Evolutionary conservation across 1,140 invertebrate species (phyloP), one percentile per base, ranked within the genome.

Genomic region (Atta texana): DNA sequence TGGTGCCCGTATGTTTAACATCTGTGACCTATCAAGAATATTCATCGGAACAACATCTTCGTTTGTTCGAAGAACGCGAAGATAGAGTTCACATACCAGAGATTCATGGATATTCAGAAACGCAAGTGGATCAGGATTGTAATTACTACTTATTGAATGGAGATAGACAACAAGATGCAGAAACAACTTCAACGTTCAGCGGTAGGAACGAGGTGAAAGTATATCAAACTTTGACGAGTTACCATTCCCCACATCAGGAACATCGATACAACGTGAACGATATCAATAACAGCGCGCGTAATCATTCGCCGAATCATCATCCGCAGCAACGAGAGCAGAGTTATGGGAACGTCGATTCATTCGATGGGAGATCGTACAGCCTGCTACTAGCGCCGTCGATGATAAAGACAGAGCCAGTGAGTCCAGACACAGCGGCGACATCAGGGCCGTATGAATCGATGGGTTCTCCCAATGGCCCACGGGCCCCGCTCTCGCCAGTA

Each of bases 361-460:
- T 86, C 34, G 87, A 93, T 69, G 84, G 71, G 49, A 85, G 78
- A 75, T 74, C 90, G 77, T 85, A 82, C 66, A 61, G 82, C 34
- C 59, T 88, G 82, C 72, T 90, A 14, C 69, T 91, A 89, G 87
- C 91, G 75, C 78, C 92, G 77, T 85, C 92, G 64, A 88, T 91
- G 89, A 93, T 94, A 91, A 94, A 94, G 89, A 91, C 86, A 55
- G 94, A 94, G 87, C 91, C 92, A 90, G 80, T 91, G 78, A 94
- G 94, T 80, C 92, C 92, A 92, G 93, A 94, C 91, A 90, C 93
- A 44, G 89, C 90, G 92, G 91, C 92, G 87, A 94, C 93, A 82
- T 80, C 90, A 93, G 92, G 91, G 72, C 89, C 90, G 92, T 95
- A 95, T 92, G 91, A 92, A 75, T 55, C 89, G 34, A 71, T 87